These are phyloP conservation scores for Ceyx cyanopectus DNA, from an alignment of 2,113 vertebrate genomes.

Conservation along the genomic window DNA sequence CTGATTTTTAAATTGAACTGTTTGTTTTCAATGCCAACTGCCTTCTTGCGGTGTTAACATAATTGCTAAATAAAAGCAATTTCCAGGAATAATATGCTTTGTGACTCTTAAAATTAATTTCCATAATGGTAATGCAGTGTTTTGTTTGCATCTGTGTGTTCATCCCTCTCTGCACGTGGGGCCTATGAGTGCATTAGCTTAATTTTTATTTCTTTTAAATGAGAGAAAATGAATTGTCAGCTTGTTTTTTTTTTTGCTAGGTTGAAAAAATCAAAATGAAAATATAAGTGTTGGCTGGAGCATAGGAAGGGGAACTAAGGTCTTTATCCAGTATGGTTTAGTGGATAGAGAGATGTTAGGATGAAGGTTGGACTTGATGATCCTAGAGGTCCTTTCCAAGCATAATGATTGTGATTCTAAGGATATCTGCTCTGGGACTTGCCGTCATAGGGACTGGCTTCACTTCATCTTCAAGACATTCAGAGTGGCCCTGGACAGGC, in stretches of 20 bases:
- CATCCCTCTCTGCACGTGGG: neutral
- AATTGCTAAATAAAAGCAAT: slow-evolving; percentile 72
- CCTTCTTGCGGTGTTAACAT: slow-evolving; percentile 44
- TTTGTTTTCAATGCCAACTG: slow-evolving; percentile 58
- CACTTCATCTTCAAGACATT: fast-evolving
- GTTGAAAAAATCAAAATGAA: too few species aligned
- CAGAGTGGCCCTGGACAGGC: fast-evolving
- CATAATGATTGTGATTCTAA: too few species aligned
- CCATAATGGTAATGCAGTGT: neutral
- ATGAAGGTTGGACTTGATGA: too few species aligned
- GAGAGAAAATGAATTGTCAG: neutral
- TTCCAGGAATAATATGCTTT: slow-evolving; percentile 63
- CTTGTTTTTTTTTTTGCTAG: neutral
- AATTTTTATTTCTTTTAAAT: neutral
- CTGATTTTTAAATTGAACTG: slow-evolving; percentile 32
- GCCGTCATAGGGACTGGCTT: neutral
- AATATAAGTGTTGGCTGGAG: neutral
- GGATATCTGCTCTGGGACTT: neutral
- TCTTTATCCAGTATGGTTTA: too few species aligned
- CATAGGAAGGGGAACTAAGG: neutral
- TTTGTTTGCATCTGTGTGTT: neutral
- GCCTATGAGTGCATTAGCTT: neutral
- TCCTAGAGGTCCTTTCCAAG: too few species aligned
- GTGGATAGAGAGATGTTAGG: too few species aligned
- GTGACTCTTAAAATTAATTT: slow-evolving; percentile 67